Base-by-base conservation (phyloP, 2,113 vertebrate species). In the Brachionichthys hirsutus region DNA sequence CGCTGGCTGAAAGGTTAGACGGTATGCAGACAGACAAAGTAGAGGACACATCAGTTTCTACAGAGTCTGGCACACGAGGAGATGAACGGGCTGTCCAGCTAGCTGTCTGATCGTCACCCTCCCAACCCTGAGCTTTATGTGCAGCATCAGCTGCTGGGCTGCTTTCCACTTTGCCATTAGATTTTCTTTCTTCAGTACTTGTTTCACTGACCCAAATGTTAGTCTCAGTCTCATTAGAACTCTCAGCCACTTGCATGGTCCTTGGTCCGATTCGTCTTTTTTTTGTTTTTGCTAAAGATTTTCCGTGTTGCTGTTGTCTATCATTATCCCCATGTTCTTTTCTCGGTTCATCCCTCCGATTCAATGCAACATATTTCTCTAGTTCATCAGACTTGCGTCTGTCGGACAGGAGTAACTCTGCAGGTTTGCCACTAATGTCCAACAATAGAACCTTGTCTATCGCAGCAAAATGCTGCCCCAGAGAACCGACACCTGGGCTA, bases 391-490 rank as follows among this genome's bases (percentile, higher is more conserved):
- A 35, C 49, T 11, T 52, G 6, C 59, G 59, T 54, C 57, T 67
- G 48, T 63, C 62, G 17, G 74, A 63, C 41, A 80, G 45, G 1
- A 75, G 43, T 20, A 77, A n/a, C 40, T 79, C 67, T 15, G 61
- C 47, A 38, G 75, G 62, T 67, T 72, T 75, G 9, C 64, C 11
- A 10, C 64, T 75, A 8, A 82, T 72, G 41, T 86, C 82, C 15
- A 81, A 12, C 24, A 84, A 62, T 11, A 82, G 12, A 53, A 84
- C 48, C 58, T 73, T 30, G 6, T 75, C 58, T 45, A 47, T 45
- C 4, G 24, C 9, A 24, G 51, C 14, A 47, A 48, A 67, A 14
- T 44, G 41, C 11, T 73, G 50, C 14, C 47, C 71, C 16, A 61
- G 20, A 16, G 60, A 34, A 18, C 35, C 62, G 4, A 38, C 18